These are phyloP conservation scores for Oscheius sp. DNA, from an alignment of 2,888 invertebrate species.

Conservation along the genomic window DNA sequence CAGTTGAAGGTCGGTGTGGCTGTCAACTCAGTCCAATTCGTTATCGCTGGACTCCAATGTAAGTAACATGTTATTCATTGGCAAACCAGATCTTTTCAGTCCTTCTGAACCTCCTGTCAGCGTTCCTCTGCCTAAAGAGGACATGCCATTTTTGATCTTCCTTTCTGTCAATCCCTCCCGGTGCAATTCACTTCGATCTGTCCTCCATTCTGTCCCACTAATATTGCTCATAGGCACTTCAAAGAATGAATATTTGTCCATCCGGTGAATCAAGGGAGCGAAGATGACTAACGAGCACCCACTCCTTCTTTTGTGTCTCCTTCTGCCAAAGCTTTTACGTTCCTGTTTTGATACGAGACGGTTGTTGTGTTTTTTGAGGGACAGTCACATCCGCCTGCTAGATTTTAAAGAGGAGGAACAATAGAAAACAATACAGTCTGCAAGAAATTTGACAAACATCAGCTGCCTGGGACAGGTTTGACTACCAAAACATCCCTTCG, in stretches of 20 bases:
- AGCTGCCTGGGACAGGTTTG: no score
- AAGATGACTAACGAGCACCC: not conserved
- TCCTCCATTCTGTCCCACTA: not conserved
- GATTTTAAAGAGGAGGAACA: no score
- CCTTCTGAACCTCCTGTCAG: conserved; percentile 64
- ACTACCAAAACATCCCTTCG: no score
- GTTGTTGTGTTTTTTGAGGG: no score
- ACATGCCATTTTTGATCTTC: conserved; percentile 46
- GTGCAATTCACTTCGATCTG: conserved; percentile 24
- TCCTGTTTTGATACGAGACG: no score
- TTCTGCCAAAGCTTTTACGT: no score
- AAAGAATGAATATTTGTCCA: conserved; percentile 1
- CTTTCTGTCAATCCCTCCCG: not conserved
- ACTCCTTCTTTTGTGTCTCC: no score
- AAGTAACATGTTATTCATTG: not conserved
- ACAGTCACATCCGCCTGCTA: no score
- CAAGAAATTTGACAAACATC: no score
- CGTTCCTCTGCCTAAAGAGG: conserved; percentile 65
- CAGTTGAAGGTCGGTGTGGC: conserved; percentile 69
- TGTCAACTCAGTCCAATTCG: conserved; percentile 70
- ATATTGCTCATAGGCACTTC: conserved; percentile 1
- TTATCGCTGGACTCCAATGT: conserved; percentile 64
- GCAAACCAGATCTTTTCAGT: conserved; percentile 48
- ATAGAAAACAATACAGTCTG: no score
- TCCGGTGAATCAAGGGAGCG: not conserved